These are phyloP conservation scores for Podarcis siculus DNA, from an alignment of 2,797 vertebrate species.

Conservation along the genomic window DNA sequence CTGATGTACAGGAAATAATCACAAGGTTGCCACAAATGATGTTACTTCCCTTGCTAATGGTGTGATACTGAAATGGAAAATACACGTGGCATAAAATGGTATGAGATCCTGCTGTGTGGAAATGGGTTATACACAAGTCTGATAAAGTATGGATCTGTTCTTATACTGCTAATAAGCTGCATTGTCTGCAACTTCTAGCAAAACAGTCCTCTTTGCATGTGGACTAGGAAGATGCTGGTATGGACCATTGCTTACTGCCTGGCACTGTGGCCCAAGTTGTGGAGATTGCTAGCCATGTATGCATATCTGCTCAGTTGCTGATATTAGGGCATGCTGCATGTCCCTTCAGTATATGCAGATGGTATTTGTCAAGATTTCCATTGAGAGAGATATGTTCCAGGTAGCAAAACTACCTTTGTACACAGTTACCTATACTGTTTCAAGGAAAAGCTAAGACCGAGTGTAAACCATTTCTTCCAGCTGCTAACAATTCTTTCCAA, in stretches of 20 bases:
- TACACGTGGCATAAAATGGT: background rate
- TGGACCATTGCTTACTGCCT: background rate
- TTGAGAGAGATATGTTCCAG: background rate
- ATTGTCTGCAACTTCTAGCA: background rate
- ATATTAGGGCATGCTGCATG: background rate
- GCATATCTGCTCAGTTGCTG: background rate
- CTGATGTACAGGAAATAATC: background rate
- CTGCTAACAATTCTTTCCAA: background rate
- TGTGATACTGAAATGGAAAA: background rate
- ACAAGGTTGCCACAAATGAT: background rate
- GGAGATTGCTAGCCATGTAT: background rate
- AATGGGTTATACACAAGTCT: background rate
- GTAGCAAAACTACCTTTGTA: background rate
- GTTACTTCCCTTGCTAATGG: background rate
- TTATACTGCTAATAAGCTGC: background rate
- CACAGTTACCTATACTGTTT: background rate
- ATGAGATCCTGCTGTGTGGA: background rate
- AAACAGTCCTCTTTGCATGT: background rate
- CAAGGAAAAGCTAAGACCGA: background rate
- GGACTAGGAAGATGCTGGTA: background rate
- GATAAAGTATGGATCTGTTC: background rate
- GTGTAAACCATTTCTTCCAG: background rate
- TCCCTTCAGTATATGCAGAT: background rate
- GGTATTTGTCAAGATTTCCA: background rate
- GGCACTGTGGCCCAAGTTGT: background rate